Percentiles rank a stretch among this genome's conserved stretches.
These are phyloP conservation scores for Stratiomys singularior DNA, from an alignment of 2,888 invertebrate species.

Conservation along the genomic window DNA sequence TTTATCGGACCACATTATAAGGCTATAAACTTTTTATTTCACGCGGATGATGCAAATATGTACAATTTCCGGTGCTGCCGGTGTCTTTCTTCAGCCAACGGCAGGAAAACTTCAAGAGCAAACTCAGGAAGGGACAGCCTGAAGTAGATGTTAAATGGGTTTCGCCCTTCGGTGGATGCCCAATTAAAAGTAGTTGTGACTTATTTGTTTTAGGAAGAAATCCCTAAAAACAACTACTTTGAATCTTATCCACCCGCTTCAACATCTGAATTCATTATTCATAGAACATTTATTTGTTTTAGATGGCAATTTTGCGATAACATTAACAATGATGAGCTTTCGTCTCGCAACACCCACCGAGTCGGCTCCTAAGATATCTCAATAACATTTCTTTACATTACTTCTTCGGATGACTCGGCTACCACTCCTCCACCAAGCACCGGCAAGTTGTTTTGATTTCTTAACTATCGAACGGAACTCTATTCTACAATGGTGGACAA, in stretches of 20 bases:
- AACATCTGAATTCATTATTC: neutral
- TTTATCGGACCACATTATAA: neutral
- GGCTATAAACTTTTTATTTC: neutral
- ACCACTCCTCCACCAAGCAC: neutral
- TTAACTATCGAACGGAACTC: slow-evolving; percentile 13
- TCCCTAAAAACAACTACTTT: neutral
- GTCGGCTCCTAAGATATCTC: neutral
- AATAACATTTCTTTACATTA: neutral
- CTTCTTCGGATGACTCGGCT: neutral
- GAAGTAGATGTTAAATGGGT: too few species aligned
- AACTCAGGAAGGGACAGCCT: neutral
- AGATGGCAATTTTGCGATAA: neutral
- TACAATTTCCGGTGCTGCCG: neutral
- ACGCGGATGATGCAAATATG: too few species aligned
- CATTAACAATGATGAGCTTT: neutral
- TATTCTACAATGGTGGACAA: neutral
- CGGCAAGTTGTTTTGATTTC: neutral
- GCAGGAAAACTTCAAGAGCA: too few species aligned
- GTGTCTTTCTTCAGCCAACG: neutral
- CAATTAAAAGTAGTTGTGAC: too few species aligned
- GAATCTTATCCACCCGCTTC: too few species aligned
- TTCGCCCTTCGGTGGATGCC: neutral
- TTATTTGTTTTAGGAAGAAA: too few species aligned
- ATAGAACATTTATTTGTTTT: neutral
- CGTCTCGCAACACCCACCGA: neutral